Percentiles rank a stretch among this genome's conserved stretches.
These are phyloP conservation scores for Drosophila eugracilis DNA, from an alignment of 1,140 invertebrate species.

Conservation along the genomic window DNA sequence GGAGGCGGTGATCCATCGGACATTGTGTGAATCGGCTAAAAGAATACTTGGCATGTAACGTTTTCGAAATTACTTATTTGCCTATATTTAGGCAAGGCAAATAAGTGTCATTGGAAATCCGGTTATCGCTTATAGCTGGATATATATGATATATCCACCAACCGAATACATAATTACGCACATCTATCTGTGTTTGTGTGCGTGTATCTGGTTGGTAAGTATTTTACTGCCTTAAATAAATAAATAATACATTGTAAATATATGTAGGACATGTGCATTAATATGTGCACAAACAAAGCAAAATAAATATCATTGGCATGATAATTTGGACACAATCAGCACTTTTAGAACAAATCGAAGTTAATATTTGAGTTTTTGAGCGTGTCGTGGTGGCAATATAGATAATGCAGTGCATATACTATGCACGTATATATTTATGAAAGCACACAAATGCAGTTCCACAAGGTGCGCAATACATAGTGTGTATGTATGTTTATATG, in stretches of 20 bases:
- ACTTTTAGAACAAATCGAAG: conserved; percentile 44
- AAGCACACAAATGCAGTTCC: conserved; percentile 24
- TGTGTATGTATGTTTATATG: conserved; percentile 1
- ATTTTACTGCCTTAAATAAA: conserved; percentile 14
- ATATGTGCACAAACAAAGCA: conserved; percentile 6
- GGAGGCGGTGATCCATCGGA: conserved; percentile 84
- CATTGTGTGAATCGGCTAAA: conserved; percentile 74
- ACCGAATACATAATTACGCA: conserved; percentile 11
- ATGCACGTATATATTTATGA: conserved; percentile 22
- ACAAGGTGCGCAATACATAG: conserved; percentile 40
- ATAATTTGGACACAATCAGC: conserved; percentile 20
- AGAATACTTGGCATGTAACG: conserved; percentile 32
- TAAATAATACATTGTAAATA: conserved; percentile 2
- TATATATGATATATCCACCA: conserved; percentile 16
- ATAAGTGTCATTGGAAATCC: conserved; percentile 32
- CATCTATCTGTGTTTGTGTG: neutral
- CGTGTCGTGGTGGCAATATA: conserved; percentile 42
- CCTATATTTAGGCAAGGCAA: conserved; percentile 32
- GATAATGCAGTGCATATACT: conserved; percentile 42
- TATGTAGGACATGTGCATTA: conserved; percentile 7
- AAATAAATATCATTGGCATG: conserved; percentile 7
- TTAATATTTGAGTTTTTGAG: conserved; percentile 37
- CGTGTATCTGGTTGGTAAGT: neutral
- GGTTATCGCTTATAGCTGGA: conserved; percentile 24
- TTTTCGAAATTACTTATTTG: conserved; percentile 26